phyloP scores from a whole-genome alignment of 2,888 invertebrate species.

The Ormyrus rosae region DNA sequence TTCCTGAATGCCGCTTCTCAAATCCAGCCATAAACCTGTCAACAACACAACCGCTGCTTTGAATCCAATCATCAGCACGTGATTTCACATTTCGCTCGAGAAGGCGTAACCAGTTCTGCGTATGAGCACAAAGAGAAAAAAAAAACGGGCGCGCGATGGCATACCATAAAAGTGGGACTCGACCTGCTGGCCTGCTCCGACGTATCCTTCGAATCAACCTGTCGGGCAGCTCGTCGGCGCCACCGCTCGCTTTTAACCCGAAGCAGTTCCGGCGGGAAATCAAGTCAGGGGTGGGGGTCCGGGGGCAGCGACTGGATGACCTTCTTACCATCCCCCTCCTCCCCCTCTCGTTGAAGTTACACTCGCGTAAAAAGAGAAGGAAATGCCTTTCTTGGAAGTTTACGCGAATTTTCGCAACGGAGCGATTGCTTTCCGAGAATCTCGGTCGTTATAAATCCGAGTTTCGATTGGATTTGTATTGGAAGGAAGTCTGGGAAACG shows the following conservation, averaged over 20 bases:
- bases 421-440: too few species aligned
- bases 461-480: too few species aligned
- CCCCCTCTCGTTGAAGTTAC: too few species aligned
- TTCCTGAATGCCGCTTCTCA: too few species aligned
- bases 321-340: constrained; percentile 11
- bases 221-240: constrained; percentile 39
- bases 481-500: too few species aligned
- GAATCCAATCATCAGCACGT: too few species aligned
- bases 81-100: too few species aligned
- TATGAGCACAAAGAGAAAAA: too few species aligned
- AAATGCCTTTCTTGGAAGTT: not conserved
- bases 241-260: constrained; percentile 47
- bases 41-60: too few species aligned
- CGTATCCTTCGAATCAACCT: constrained; percentile 27
- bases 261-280: constrained; percentile 5
- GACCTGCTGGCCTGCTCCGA: constrained; percentile 44
- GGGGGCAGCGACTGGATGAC: constrained; percentile 7
- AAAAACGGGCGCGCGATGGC: not conserved
- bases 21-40: too few species aligned
- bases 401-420: not conserved
- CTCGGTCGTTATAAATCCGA: too few species aligned
- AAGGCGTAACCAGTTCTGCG: too few species aligned
- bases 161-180: constrained; percentile 42
- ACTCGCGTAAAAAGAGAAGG: not conserved
- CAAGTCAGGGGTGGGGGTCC: not conserved